Percentiles rank a stretch among this genome's conserved stretches.
phyloP scores from a whole-genome alignment of 2,797 vertebrate species.

The Pangasius djambal region DNA sequence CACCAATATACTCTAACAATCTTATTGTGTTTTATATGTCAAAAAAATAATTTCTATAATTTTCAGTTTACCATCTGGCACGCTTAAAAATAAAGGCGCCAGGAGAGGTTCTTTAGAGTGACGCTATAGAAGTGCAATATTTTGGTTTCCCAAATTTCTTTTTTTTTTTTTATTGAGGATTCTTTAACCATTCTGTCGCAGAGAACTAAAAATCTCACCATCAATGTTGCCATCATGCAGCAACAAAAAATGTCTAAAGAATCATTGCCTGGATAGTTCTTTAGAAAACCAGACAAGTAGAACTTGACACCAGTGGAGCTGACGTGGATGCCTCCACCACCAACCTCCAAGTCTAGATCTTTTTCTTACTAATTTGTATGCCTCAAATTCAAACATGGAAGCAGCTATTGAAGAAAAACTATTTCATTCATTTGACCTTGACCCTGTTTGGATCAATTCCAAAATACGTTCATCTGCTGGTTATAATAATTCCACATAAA shows the following conservation, averaged over 20 bases:
- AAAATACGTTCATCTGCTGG: background rate
- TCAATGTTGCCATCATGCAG: background rate
- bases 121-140: background rate
- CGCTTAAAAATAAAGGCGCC: background rate
- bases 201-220: too few relatives aligned
- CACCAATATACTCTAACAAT: background rate
- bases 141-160: background rate
- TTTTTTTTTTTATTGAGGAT: background rate
- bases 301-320: background rate
- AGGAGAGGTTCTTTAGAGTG: background rate
- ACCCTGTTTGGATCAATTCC: background rate
- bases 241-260: background rate
- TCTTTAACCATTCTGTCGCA: background rate
- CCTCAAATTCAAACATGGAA: background rate
- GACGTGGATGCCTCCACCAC: background rate
- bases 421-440: background rate
- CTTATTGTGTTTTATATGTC: background rate
- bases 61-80: background rate
- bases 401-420: background rate
- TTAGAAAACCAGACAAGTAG: background rate
- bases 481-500: background rate
- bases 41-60: too few relatives aligned
- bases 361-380: background rate
- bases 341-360: background rate
- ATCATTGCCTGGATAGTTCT: background rate